Percentiles rank a stretch among this genome's conserved stretches.
phyloP scores from a whole-genome alignment of 2,888 invertebrate genomes.

The Ophioninae sp. region DNA sequence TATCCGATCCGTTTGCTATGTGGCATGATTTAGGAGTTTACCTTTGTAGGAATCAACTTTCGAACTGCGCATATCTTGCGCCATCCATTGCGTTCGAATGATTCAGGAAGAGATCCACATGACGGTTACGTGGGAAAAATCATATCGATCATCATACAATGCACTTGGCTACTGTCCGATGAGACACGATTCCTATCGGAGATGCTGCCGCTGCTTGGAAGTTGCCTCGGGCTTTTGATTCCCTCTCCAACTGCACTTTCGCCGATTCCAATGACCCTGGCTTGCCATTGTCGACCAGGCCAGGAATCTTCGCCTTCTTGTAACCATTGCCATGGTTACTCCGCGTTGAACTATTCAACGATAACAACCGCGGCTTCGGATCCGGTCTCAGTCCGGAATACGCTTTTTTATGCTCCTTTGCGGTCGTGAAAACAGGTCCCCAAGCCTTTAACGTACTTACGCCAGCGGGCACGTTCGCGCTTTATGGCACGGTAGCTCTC shows the following conservation, averaged over 20 bases:
- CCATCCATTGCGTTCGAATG: slow-evolving; percentile 87
- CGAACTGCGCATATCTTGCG: slow-evolving; percentile 69
- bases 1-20: background rate
- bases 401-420: slow-evolving; percentile 85
- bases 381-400: slow-evolving; percentile 86
- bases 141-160: slow-evolving; percentile 85
- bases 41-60: no score
- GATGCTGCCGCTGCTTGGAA: slow-evolving; percentile 85
- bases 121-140: slow-evolving; percentile 87
- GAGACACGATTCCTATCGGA: slow-evolving; percentile 85
- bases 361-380: slow-evolving; percentile 85
- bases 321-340: slow-evolving; percentile 89
- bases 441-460: slow-evolving; percentile 84
- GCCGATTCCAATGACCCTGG: slow-evolving; percentile 81
- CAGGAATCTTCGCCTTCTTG: slow-evolving; percentile 83
- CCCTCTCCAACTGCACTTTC: slow-evolving; percentile 82
- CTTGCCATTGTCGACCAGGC: slow-evolving; percentile 83
- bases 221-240: slow-evolving; percentile 83
- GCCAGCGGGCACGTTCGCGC: slow-evolving; percentile 84
- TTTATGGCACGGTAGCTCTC: slow-evolving; percentile 84
- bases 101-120: slow-evolving; percentile 83
- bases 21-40: slow-evolving; percentile 23
- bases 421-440: slow-evolving; percentile 87
- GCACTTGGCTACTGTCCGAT: slow-evolving; percentile 84
- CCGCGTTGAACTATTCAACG: slow-evolving; percentile 88